phyloP scores from a whole-genome alignment of 1,140 invertebrate genomes.

The honey bee (Apis mellifera) region DNA sequence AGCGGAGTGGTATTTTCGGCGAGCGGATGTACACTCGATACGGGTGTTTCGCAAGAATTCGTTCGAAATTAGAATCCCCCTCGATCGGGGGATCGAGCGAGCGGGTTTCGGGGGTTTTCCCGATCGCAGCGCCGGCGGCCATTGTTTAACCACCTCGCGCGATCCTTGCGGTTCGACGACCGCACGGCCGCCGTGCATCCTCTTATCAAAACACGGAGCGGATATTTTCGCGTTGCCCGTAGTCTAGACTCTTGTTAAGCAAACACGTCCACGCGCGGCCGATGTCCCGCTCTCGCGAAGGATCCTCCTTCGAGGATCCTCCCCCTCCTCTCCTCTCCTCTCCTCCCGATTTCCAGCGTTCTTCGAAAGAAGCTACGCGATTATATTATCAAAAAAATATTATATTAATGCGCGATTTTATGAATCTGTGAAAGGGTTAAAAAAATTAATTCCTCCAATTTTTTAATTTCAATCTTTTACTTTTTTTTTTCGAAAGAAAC shows the following conservation, averaged over 20 bases:
- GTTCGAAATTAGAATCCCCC: background rate
- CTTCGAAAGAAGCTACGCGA: too few species aligned
- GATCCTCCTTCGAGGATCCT: too few species aligned
- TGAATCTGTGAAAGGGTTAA: too few species aligned
- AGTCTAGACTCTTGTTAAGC: constrained; percentile 67
- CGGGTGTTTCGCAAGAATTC: background rate
- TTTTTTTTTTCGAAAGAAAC: too few species aligned
- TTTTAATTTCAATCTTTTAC: too few species aligned
- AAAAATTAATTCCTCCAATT: too few species aligned
- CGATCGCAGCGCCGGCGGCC: constrained; percentile 1
- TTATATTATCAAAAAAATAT: too few species aligned
- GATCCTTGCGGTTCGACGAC: constrained; percentile 54
- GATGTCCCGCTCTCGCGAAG: background rate
- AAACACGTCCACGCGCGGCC: constrained; percentile 44
- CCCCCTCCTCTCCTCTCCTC: too few species aligned
- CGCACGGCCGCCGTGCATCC: constrained; percentile 29
- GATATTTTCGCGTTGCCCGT: constrained; percentile 59
- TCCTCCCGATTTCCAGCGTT: too few species aligned
- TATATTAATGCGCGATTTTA: too few species aligned
- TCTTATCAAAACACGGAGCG: constrained; percentile 63
- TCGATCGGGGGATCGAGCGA: background rate
- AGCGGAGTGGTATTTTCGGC: too few species aligned
- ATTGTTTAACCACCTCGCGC: constrained; percentile 55
- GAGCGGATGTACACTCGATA: too few species aligned
- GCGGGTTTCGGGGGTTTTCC: background rate